phyloP scores from a whole-genome alignment of 2,888 invertebrate species.

The Tanytarsus gracilentus region DNA sequence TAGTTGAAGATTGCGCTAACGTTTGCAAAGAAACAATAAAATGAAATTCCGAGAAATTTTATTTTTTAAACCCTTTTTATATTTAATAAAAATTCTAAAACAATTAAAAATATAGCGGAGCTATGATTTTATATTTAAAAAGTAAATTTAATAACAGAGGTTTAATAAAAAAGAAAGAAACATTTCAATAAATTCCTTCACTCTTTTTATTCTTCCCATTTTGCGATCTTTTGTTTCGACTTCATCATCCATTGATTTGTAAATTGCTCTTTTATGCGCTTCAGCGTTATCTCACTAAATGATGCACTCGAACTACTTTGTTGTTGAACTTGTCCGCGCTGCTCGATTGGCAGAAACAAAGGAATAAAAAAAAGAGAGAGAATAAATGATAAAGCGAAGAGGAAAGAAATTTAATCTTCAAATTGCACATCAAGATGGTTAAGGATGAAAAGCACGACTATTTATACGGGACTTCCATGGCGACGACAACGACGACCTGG shows the following conservation, averaged over 20 bases:
- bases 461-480: background rate
- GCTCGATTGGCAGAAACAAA: no score
- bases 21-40: no score
- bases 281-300: background rate
- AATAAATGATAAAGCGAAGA: background rate
- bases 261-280: background rate
- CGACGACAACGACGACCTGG: background rate
- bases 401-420: slow-evolving; percentile 9
- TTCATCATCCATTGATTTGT: slow-evolving; percentile 14
- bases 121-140: no score
- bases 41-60: no score
- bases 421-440: slow-evolving; percentile 17
- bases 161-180: no score
- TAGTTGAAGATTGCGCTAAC: no score
- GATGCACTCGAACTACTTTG: slow-evolving; percentile 8
- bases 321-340: no score
- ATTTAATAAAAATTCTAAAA: no score
- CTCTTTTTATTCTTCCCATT: background rate
- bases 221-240: background rate
- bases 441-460: background rate
- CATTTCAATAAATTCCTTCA: slow-evolving; percentile 3
- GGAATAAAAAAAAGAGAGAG: no score
- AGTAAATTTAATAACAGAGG: no score
- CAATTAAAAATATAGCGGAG: no score
- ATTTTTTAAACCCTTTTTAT: no score